These are phyloP conservation scores for Aphodius sticticus DNA, from an alignment of 2,888 invertebrate species.

Conservation along the genomic window DNA sequence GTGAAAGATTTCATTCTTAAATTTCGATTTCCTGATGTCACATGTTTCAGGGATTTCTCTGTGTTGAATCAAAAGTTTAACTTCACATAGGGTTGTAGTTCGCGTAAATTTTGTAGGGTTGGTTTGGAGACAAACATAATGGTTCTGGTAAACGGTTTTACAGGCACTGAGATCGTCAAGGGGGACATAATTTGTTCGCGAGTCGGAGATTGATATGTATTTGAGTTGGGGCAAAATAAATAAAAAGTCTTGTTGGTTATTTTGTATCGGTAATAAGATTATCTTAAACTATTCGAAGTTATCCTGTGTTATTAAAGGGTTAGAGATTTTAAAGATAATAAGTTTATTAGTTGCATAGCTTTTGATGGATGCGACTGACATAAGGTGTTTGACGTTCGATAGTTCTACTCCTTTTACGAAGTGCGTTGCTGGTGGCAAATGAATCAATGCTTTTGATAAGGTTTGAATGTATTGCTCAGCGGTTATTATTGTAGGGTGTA, in stretches of 20 bases:
- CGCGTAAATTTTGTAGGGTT: not conserved
- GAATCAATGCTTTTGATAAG: constrained; percentile 7
- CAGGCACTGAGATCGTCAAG: constrained; percentile 9
- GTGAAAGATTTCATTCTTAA: constrained; percentile 14
- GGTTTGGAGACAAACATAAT: not conserved
- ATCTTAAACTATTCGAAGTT: constrained; percentile 17
- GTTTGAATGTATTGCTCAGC: constrained; percentile 19
- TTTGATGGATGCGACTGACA: constrained; percentile 11
- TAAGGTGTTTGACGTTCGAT: not conserved
- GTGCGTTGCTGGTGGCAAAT: not conserved
- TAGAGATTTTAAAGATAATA: constrained; percentile 24
- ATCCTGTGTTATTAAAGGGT: constrained; percentile 22
- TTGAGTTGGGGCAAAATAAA: constrained; percentile 10
- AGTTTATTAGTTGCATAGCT: not conserved
- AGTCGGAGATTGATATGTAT: constrained; percentile 7
- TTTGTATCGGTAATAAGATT: constrained; percentile 18
- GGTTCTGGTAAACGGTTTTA: not conserved
- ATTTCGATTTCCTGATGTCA: constrained; percentile 5
- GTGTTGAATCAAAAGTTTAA: not conserved
- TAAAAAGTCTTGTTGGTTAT: not conserved
- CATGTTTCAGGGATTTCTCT: not conserved
- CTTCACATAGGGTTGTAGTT: constrained; percentile 9
- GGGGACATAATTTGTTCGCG: not conserved
- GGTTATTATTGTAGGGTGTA: constrained; percentile 22
- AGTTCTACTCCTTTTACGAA: not conserved